Evolutionary conservation across 2,113 vertebrate species (phyloP).

Genomic region (Australoheros scitulus): DNA sequence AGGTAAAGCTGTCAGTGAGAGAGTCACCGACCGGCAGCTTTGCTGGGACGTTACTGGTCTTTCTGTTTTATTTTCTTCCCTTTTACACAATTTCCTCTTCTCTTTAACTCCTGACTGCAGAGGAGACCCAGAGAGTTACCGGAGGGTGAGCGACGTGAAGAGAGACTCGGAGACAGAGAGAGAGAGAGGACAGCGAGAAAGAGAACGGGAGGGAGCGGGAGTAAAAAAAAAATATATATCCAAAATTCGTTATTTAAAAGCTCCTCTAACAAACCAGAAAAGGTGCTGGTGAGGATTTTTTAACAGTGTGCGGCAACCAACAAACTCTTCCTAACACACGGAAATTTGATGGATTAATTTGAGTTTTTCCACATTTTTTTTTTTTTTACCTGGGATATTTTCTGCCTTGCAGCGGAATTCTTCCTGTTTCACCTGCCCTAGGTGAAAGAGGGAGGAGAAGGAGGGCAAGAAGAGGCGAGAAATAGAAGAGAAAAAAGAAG

Average conservation of each 20-base stretch:
- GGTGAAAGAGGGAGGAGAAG: conserved; percentile 10
- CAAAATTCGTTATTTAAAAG: conserved; percentile 14
- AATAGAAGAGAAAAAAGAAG: not conserved
- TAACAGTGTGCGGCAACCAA: not conserved
- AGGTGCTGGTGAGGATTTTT: not conserved
- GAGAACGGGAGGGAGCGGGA: conserved; percentile 1
- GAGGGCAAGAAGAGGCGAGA: not conserved
- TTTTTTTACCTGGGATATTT: conserved; percentile 32
- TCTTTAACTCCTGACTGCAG: conserved; percentile 17
- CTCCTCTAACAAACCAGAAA: not conserved
- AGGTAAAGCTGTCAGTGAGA: conserved; percentile 4
- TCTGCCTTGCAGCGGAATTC: conserved; percentile 51
- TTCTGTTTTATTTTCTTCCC: not conserved
- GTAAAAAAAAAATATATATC: conserved; percentile 14
- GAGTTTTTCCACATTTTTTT: conserved; percentile 24
- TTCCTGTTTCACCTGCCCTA: conserved; percentile 41
- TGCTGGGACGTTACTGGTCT: conserved; percentile 2
- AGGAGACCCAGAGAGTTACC: conserved; percentile 29
- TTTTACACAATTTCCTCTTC: not conserved
- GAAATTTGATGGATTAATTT: conserved; percentile 35
- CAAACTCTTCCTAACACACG: not conserved
- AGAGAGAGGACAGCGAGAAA: not conserved
- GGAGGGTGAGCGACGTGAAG: conserved; percentile 22
- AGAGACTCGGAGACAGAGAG: conserved; percentile 20
- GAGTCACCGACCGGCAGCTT: conserved; percentile 15